Base-by-base conservation (phyloP, 2,113 vertebrate genomes). In the Oreotrochilus melanogaster region DNA sequence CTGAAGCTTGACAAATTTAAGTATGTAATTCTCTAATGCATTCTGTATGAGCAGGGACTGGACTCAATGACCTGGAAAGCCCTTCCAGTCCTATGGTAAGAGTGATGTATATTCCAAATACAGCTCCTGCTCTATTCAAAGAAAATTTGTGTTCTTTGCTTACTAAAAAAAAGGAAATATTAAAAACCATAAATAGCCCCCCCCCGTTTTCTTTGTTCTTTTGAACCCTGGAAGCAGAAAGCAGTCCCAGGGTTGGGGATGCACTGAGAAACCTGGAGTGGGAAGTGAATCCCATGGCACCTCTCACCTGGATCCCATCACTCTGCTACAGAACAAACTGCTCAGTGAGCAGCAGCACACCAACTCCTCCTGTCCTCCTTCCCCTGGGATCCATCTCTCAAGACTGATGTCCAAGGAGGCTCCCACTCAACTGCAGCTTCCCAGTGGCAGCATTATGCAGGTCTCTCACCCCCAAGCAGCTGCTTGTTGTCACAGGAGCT, bases 391-490 rank as follows among this genome's bases (percentile, higher is more conserved):
- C 69, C 45, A 3, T 2, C 8, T 72, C 78, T 93, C 82, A 28
- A 66, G 64, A 37, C 31, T 51, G 58, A 83, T 96, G 78, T 93
- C 74, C 70, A 1, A 42, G 30, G 25, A 57, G 47, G 57, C 71
- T 90, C 64, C 75, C 53, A 19, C 62, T 86, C 81, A 78, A 24
- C 71, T 80, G 85, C 96, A 95, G 83, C 70, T 84, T 84, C 60
- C 78, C 80, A 21, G 84, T 65, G 79, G 76, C 83, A 92, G 73
- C 60, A 65, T 7, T 42, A 89, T 45, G 17, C 76, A 69, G 74
- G 85, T 75, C 91, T 64, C 64, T 83, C 94, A 94, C 94, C 95
- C 91, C 86, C 88, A 78, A 79, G 27, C 88, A 94, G 95, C 94
- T 92, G 86, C 86, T 66, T 94, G 78, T 78, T 95, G 88, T 86